phyloP scores from a whole-genome alignment of 2,888 invertebrate genomes.

The Liopterus haemorrhoidalis region DNA sequence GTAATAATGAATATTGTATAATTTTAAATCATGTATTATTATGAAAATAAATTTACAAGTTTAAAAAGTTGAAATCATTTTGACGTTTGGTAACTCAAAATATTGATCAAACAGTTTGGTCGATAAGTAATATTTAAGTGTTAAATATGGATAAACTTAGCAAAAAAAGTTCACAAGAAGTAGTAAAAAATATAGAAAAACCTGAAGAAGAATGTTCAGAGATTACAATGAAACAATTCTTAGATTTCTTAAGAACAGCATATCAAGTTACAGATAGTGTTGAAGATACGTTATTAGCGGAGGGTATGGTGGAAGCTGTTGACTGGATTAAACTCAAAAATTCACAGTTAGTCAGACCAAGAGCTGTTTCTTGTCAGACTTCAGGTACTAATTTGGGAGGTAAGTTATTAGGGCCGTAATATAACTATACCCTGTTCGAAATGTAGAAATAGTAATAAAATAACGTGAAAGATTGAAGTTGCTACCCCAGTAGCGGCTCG shows the following conservation, averaged over 20 bases:
- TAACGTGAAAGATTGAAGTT: too few relatives aligned
- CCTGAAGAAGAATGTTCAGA: slow-evolving; percentile 45
- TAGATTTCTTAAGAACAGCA: slow-evolving; percentile 67
- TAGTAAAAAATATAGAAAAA: slow-evolving; percentile 4
- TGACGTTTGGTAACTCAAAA: too few relatives aligned
- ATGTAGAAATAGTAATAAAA: too few relatives aligned
- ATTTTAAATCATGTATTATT: too few relatives aligned
- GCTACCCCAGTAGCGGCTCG: too few relatives aligned
- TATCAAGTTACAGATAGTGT: slow-evolving; percentile 53
- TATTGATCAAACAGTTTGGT: slow-evolving; percentile 13
- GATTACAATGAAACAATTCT: slow-evolving; percentile 63
- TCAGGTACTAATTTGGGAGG: slow-evolving; percentile 29
- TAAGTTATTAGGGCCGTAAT: too few relatives aligned
- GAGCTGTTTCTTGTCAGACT: slow-evolving; percentile 37
- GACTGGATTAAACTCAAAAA: slow-evolving; percentile 49
- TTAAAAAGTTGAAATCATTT: too few relatives aligned
- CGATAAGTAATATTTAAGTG: slow-evolving; percentile 1
- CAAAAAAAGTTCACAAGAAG: neutral
- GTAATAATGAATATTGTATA: too few relatives aligned
- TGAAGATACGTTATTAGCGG: slow-evolving; percentile 40
- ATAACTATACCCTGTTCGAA: too few relatives aligned
- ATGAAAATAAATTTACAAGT: too few relatives aligned
- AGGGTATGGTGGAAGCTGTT: slow-evolving; percentile 45
- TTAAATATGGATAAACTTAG: slow-evolving; percentile 12
- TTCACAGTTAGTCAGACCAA: slow-evolving; percentile 41